A percentile compares a stretch with the other conserved stretches of the same genome.
Evolutionary conservation across 2,888 invertebrate genomes (phyloP).

Genomic region (Andrena dorsata): DNA sequence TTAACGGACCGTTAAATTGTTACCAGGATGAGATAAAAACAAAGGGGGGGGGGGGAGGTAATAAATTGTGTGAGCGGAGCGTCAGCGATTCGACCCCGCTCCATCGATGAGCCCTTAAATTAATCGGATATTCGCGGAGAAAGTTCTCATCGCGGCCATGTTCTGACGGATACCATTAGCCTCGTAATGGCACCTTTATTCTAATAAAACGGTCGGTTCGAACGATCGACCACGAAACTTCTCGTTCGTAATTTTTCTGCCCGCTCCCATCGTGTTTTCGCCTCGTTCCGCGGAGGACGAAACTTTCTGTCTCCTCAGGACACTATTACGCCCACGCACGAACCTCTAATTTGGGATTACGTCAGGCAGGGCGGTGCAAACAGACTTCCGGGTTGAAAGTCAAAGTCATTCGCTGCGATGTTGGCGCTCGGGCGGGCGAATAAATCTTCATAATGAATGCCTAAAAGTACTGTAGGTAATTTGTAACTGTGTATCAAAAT

Average conservation of each 20-base stretch:
- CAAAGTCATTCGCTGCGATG: slow-evolving; percentile 62
- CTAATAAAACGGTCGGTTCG: neutral
- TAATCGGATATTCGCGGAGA: slow-evolving; percentile 30
- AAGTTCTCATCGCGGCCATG: slow-evolving; percentile 23
- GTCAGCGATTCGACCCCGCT: neutral
- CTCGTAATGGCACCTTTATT: slow-evolving; percentile 20
- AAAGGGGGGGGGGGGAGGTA: neutral
- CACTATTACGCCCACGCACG: slow-evolving; percentile 43
- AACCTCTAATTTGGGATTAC: slow-evolving; percentile 59
- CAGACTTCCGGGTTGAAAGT: slow-evolving; percentile 61
- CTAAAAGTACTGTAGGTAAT: no score
- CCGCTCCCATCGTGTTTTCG: neutral
- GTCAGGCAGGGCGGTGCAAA: slow-evolving; percentile 59
- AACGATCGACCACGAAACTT: neutral
- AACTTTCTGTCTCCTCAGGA: slow-evolving; percentile 9
- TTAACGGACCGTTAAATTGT: slow-evolving; percentile 56
- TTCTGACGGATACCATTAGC: neutral
- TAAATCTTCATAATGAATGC: neutral
- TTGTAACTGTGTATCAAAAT: no score
- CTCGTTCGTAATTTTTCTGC: neutral
- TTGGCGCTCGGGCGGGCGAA: neutral
- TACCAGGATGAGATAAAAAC: slow-evolving; percentile 24
- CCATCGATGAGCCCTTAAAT: slow-evolving; percentile 17
- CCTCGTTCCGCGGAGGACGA: slow-evolving; percentile 10
- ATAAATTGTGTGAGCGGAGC: slow-evolving; percentile 25